A percentile compares a stretch with the other conserved stretches of the same genome.
These are phyloP conservation scores for Papilio protenor DNA, from an alignment of 2,888 invertebrate species.

Conservation along the genomic window DNA sequence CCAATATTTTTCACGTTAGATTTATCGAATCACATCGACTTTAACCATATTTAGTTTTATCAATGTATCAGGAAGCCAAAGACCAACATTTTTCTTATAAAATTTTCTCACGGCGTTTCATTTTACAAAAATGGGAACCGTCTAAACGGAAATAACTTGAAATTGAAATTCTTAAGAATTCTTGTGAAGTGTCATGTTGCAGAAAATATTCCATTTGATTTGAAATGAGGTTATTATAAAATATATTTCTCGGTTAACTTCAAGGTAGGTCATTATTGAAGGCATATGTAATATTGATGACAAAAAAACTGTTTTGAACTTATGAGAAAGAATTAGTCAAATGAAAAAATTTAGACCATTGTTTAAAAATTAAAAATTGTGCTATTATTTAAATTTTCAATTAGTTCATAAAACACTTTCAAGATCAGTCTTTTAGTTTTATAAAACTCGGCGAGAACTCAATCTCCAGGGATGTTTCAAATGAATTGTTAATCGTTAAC, in stretches of 20 bases:
- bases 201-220: slow-evolving; percentile 19
- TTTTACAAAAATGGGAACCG: slow-evolving; percentile 4
- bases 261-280: background rate
- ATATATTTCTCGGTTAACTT: background rate
- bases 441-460: slow-evolving; percentile 2
- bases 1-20: background rate
- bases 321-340: no score
- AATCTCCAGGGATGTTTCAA: background rate
- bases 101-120: background rate
- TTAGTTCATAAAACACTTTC: background rate
- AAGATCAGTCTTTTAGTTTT: background rate
- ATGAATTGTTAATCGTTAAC: background rate
- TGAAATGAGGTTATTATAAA: slow-evolving; percentile 5
- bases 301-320: background rate
- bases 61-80: background rate
- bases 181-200: background rate
- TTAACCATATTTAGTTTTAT: background rate
- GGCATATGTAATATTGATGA: background rate
- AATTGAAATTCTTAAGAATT: slow-evolving; percentile 9
- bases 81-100: background rate
- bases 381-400: background rate
- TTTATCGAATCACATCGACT: background rate
- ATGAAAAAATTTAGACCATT: no score
- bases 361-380: background rate
- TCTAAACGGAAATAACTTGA: slow-evolving; percentile 12